Conservation (phyloP, 2,888 invertebrate species). For the Metallyticus violacea region DNA sequence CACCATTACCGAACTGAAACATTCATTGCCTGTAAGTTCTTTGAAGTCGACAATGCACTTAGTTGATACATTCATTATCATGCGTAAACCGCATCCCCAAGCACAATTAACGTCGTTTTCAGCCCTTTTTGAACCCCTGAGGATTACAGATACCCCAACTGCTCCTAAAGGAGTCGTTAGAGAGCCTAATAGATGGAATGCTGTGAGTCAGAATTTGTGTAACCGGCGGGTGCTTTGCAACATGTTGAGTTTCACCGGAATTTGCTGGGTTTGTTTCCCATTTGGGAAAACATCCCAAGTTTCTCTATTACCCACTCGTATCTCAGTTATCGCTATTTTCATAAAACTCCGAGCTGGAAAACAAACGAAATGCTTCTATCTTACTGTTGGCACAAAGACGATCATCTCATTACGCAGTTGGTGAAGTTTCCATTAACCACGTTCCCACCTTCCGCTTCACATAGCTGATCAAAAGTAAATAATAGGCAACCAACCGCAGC, state of each 20-base stretch:
- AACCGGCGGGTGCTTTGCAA: no score
- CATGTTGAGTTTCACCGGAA: no score
- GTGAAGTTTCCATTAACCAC: not conserved
- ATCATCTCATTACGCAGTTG: not conserved
- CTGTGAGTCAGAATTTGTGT: no score
- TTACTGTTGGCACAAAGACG: not conserved
- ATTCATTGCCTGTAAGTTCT: not conserved
- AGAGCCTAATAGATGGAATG: not conserved
- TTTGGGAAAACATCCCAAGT: no score
- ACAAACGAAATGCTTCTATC: not conserved
- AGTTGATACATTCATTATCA: not conserved
- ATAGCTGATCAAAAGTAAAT: not conserved
- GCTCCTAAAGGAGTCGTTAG: not conserved
- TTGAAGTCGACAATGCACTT: not conserved
- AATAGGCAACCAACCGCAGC: not conserved
- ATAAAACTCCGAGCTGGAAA: not conserved
- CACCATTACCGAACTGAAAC: no score
- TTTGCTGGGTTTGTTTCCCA: no score
- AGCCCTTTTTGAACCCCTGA: not conserved
- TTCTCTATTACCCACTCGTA: no score
- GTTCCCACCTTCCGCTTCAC: not conserved
- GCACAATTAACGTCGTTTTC: no score
- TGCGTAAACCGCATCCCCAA: not conserved
- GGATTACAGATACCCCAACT: not conserved
- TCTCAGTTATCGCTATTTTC: not conserved